Evolutionary conservation across 2,888 invertebrate species (phyloP).

Genomic region (Eumacrocentrus americanus): DNA sequence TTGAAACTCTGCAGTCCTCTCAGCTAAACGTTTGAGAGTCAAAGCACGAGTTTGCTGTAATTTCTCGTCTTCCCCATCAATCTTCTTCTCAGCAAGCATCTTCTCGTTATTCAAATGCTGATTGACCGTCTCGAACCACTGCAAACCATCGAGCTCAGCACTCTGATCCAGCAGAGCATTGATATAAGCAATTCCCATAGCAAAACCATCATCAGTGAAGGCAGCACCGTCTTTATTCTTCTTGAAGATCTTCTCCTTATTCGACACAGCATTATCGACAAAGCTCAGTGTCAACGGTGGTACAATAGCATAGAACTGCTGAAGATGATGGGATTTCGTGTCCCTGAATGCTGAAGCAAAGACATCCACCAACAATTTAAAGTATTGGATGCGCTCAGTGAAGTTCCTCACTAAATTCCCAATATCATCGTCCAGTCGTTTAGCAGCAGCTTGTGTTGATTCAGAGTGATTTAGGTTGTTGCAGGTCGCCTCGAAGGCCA

Average conservation of each 20-base stretch:
- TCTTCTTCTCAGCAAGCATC: slow-evolving; percentile 65
- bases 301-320: slow-evolving; percentile 90
- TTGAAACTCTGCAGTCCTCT: slow-evolving; percentile 74
- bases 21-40: slow-evolving; percentile 79
- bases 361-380: slow-evolving; percentile 87
- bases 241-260: slow-evolving; percentile 91
- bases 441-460: slow-evolving; percentile 71
- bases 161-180: slow-evolving; percentile 87
- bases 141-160: slow-evolving; percentile 84
- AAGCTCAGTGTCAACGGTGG: slow-evolving; percentile 94
- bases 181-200: slow-evolving; percentile 94
- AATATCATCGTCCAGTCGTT: slow-evolving; percentile 79
- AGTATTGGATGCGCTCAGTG: slow-evolving; percentile 87
- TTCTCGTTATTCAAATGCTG: slow-evolving; percentile 74
- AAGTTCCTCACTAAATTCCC: slow-evolving; percentile 81
- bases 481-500: slow-evolving; percentile 70
- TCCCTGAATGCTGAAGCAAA: slow-evolving; percentile 89
- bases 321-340: slow-evolving; percentile 82
- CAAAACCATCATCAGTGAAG: slow-evolving; percentile 98
- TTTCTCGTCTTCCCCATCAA: slow-evolving; percentile 77
- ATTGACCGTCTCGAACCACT: slow-evolving; percentile 92
- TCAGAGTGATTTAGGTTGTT: slow-evolving; percentile 67
- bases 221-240: slow-evolving; percentile 86
- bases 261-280: slow-evolving; percentile 89
- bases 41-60: slow-evolving; percentile 90